These are phyloP conservation scores for Seira ritae DNA, from an alignment of 2,888 invertebrate species.

Conservation along the genomic window DNA sequence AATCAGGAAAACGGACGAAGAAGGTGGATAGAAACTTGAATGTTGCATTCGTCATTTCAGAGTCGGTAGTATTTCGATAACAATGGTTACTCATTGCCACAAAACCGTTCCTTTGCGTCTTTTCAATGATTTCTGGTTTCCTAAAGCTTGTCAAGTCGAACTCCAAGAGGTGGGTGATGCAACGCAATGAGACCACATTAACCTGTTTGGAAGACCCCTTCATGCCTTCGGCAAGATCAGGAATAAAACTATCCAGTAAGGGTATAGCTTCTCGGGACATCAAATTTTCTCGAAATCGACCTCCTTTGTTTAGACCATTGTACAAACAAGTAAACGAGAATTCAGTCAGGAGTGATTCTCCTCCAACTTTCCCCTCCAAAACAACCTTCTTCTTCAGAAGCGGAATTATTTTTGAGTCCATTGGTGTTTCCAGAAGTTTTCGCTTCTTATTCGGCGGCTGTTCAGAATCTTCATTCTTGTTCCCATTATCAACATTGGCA, in stretches of 20 bases:
- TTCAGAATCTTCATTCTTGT: neutral
- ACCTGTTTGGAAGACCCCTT: slow-evolving; percentile 64
- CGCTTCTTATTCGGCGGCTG: slow-evolving; percentile 44
- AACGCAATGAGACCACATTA: slow-evolving; percentile 62
- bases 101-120: slow-evolving; percentile 59
- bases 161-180: slow-evolving; percentile 55
- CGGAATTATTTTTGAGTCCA: slow-evolving; percentile 58
- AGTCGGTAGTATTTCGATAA: slow-evolving; percentile 59
- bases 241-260: slow-evolving; percentile 56
- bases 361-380: slow-evolving; percentile 51
- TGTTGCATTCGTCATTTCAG: slow-evolving; percentile 64
- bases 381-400: slow-evolving; percentile 45
- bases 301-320: slow-evolving; percentile 60
- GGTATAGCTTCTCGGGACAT: neutral
- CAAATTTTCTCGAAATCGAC: slow-evolving; percentile 39
- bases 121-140: slow-evolving; percentile 55
- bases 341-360: slow-evolving; percentile 59
- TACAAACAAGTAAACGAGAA: slow-evolving; percentile 63
- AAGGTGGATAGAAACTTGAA: slow-evolving; percentile 68
- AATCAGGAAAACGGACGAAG: slow-evolving; percentile 62
- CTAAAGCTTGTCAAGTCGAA: slow-evolving; percentile 60
- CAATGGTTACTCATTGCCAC: slow-evolving; percentile 65
- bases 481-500: neutral
- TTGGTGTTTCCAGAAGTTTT: slow-evolving; percentile 58
- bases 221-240: slow-evolving; percentile 55